Base-by-base conservation (phyloP, 2,888 invertebrate species). In the Meteorus cinctellus region DNA sequence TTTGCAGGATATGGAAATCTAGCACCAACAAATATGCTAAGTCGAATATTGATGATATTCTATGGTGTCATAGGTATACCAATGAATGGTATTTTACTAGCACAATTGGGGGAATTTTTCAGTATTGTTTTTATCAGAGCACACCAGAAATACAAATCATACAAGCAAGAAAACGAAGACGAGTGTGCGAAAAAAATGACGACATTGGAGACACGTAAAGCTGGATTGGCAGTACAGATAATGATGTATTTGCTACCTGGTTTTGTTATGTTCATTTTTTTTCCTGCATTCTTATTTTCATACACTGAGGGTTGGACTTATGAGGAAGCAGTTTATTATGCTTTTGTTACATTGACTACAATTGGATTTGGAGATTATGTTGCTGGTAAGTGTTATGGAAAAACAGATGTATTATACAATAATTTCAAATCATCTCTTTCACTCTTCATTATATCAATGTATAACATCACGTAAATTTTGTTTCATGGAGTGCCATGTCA, bases 341-440 rank as follows among this genome's bases (percentile, higher is more conserved):
- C 96, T 27, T 97, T 96, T 86, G 96, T 96, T 16, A 96, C 96
- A 0, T 91, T 96, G 14, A 95, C 96, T 2, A 96, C 96, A 4
- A 97, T 97, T 80, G 97, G 97, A 55, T 97, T 97, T 89, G 97
- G 97, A n/a, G 97, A 97, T 89, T 94, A 93, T 86, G 97, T 97
- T 41, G 96, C 97, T 89, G 96, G 96, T 95, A 90, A 74, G 81
- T 29, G 1, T 24, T 14, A 59, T 24, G 29, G 45, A 48, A n/a
- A n/a, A 16, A 48, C 5, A 48, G 16, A n/a, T 1, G n/a, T 48
- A 48, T 48, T 48, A 48, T 48, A 48, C 48, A 14, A 16, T 48
- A n/a, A n/a, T n/a, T 48, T 48, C n/a, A 16, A 48, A 3, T 48
- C n/a, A 48, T 48, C n/a, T 48, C n/a, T n/a, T n/a, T 48, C n/a